These are phyloP conservation scores for Drosophila parvula DNA, from an alignment of 1,140 invertebrate species.

Conservation along the genomic window DNA sequence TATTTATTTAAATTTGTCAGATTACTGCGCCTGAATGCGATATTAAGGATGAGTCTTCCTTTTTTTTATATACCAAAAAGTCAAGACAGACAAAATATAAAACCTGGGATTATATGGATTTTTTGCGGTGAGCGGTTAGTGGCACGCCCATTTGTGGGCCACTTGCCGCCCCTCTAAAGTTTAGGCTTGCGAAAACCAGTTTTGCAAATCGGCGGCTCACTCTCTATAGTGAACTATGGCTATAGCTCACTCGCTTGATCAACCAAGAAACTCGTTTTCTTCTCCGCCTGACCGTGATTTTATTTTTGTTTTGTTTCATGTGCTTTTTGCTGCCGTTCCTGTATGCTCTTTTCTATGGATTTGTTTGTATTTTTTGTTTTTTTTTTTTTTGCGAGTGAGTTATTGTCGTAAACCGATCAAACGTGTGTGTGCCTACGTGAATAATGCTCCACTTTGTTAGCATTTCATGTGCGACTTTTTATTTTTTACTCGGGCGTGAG, in stretches of 20 bases:
- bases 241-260: constrained; percentile 13
- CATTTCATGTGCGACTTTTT: constrained; percentile 51
- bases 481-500: constrained; percentile 10
- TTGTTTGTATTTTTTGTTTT: constrained; percentile 30
- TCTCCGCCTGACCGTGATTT: constrained; percentile 71
- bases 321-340: constrained; percentile 53
- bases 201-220: constrained; percentile 64
- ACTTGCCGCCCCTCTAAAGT: constrained; percentile 36
- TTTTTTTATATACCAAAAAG: not conserved
- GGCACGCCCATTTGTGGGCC: constrained; percentile 56
- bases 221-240: constrained; percentile 55
- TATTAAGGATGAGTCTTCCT: not conserved
- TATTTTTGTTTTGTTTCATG: constrained; percentile 53
- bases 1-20: too few species aligned
- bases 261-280: constrained; percentile 48
- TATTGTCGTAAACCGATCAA: constrained; percentile 57
- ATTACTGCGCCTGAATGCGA: not conserved
- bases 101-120: not conserved
- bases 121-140: constrained; percentile 46
- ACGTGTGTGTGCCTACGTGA: constrained; percentile 14
- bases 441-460: constrained; percentile 65
- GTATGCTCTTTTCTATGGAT: constrained; percentile 18
- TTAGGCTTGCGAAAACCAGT: constrained; percentile 52
- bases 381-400: constrained; percentile 41
- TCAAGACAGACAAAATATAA: not conserved